These are phyloP conservation scores for Platynereis dumerilii DNA, from an alignment of 2,888 invertebrate species.

Conservation along the genomic window DNA sequence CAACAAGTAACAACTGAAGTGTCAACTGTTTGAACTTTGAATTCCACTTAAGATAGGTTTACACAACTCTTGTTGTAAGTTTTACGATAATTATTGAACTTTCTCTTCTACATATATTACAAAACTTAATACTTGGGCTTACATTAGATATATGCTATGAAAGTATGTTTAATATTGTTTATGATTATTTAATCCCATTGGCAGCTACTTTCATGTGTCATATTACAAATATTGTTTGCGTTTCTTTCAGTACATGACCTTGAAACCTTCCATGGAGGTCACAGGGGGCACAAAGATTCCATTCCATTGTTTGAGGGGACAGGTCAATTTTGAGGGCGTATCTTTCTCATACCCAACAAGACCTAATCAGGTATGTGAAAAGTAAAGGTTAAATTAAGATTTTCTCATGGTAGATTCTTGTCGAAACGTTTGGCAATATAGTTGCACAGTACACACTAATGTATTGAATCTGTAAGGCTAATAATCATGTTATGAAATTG, in stretches of 20 bases:
- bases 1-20: too few relatives aligned
- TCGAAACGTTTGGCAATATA: too few relatives aligned
- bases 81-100: too few relatives aligned
- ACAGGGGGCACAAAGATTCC: constrained; percentile 57
- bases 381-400: too few relatives aligned
- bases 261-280: constrained; percentile 33
- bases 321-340: constrained; percentile 81
- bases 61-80: too few relatives aligned
- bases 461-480: too few relatives aligned
- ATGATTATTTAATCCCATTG: constrained; percentile 73
- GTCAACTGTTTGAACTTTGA: too few relatives aligned
- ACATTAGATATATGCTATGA: constrained; percentile 44
- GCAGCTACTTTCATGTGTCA: constrained; percentile 90
- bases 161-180: constrained; percentile 63
- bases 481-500: too few relatives aligned
- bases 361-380: constrained; percentile 69
- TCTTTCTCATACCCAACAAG: constrained; percentile 89
- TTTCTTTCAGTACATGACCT: constrained; percentile 55
- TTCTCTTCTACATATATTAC: too few relatives aligned
- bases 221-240: constrained; percentile 73
- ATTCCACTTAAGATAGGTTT: too few relatives aligned
- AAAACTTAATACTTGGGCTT: constrained; percentile 30
- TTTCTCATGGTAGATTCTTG: too few relatives aligned
- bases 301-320: constrained; percentile 59
- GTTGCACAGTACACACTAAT: too few relatives aligned